phyloP scores from a whole-genome alignment of 2,888 invertebrate genomes.

The Adelognathus sp. region DNA sequence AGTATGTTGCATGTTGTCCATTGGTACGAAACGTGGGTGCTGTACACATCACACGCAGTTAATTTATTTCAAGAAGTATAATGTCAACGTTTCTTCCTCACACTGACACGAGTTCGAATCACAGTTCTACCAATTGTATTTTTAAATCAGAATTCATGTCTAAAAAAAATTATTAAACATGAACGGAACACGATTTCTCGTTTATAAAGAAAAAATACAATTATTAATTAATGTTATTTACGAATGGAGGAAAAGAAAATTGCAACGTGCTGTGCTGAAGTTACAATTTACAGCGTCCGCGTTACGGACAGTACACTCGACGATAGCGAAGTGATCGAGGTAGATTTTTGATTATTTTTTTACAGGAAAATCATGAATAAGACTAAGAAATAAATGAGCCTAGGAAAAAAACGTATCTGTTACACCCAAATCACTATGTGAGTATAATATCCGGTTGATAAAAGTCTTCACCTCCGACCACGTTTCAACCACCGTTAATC shows the following conservation, averaged over 20 bases:
- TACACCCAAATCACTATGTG: background rate
- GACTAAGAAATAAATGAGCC: background rate
- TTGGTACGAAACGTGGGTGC: background rate
- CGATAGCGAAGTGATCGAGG: background rate
- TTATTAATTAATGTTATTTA: background rate
- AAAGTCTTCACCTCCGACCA: background rate
- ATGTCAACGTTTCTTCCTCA: too few relatives aligned
- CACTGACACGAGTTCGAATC: too few relatives aligned
- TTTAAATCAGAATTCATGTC: too few relatives aligned
- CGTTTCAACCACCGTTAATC: too few relatives aligned
- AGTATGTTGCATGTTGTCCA: background rate
- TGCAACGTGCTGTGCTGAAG: background rate
- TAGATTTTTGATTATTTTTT: background rate
- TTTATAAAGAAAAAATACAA: background rate
- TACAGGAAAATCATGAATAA: background rate
- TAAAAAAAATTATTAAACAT: too few relatives aligned
- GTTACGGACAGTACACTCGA: background rate
- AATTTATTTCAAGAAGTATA: conserved; percentile 1
- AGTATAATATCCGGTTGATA: background rate
- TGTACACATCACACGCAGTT: background rate
- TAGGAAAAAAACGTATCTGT: too few relatives aligned
- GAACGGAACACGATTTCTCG: background rate
- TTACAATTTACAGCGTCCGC: background rate
- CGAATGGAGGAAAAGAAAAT: background rate
- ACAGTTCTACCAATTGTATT: too few relatives aligned